A percentile compares a stretch with the other conserved stretches of the same genome.
phyloP scores from a whole-genome alignment of 2,888 invertebrate species.

The Strigamia maritima region DNA sequence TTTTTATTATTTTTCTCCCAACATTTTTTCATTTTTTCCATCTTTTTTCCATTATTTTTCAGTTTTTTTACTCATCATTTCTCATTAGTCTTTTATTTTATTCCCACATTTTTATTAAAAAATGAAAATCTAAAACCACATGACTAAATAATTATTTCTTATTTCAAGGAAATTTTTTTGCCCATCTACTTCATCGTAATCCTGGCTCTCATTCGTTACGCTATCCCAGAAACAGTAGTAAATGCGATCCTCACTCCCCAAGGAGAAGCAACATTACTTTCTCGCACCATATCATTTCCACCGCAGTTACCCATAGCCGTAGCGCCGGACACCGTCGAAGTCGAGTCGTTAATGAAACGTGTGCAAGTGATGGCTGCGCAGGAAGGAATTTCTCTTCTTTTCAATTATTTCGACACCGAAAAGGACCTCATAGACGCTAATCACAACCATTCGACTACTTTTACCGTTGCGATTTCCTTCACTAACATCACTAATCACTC shows the following conservation, averaged over 20 bases:
- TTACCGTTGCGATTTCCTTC: conserved; percentile 66
- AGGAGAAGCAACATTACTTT: conserved; percentile 58
- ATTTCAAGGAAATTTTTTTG: conserved; percentile 68
- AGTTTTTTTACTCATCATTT: too few species aligned
- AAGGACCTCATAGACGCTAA: conserved; percentile 68
- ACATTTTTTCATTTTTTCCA: too few species aligned
- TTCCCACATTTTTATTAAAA: too few species aligned
- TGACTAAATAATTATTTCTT: too few species aligned
- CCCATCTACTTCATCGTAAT: conserved; percentile 74
- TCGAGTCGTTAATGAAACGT: conserved; percentile 43
- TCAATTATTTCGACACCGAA: conserved; percentile 64
- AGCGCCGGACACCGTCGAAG: conserved; percentile 46
- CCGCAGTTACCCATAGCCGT: conserved; percentile 44
- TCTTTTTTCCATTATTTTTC: too few species aligned
- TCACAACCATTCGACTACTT: conserved; percentile 60
- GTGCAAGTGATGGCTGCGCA: conserved; percentile 59
- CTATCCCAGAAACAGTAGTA: conserved; percentile 38
- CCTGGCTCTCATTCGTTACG: conserved; percentile 61
- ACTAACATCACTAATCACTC: conserved; percentile 56
- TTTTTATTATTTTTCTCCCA: too few species aligned
- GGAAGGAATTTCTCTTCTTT: conserved; percentile 61
- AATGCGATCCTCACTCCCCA: conserved; percentile 62
- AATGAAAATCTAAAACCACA: too few species aligned
- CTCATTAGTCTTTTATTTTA: too few species aligned
- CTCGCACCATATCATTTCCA: conserved; percentile 44